Percentiles rank a stretch among this genome's conserved stretches.
Evolutionary conservation across 2,113 vertebrate genomes (phyloP).

Genomic region (Mustela lutreola): DNA sequence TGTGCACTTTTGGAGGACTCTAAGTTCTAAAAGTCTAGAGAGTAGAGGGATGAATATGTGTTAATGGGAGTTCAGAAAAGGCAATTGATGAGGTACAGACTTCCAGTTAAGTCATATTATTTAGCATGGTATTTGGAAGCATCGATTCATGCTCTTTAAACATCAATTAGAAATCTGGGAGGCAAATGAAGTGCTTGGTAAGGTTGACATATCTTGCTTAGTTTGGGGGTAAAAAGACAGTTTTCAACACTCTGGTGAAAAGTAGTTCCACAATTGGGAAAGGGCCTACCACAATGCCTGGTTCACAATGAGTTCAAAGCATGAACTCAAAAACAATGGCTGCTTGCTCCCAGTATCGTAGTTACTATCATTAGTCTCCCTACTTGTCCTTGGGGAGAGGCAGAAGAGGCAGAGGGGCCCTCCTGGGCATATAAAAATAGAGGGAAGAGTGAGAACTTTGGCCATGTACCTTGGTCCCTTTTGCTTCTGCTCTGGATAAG

Average conservation of each 20-base stretch:
- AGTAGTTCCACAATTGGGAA: neutral
- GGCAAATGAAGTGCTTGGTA: neutral
- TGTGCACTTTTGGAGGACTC: too few relatives aligned
- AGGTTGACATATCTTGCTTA: neutral
- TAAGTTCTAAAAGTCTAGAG: neutral
- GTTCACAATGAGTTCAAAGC: neutral
- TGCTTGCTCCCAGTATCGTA: fast-evolving
- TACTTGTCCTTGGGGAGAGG: too few relatives aligned
- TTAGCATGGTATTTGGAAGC: neutral
- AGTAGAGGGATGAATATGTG: neutral
- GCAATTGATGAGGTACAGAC: neutral
- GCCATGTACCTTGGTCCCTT: neutral
- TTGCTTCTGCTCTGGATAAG: neutral
- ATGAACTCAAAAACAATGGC: neutral
- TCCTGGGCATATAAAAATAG: too few relatives aligned
- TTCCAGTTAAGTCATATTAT: neutral
- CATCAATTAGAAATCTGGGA: neutral
- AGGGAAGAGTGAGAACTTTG: neutral
- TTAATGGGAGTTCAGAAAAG: neutral
- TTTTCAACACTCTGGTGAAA: neutral
- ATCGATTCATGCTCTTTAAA: neutral
- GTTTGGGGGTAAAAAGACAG: neutral
- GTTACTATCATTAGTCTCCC: neutral
- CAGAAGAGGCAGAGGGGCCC: neutral
- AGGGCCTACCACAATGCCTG: neutral